These are phyloP conservation scores for Drosophila mayaguana DNA, from an alignment of 2,888 invertebrate genomes.

Conservation along the genomic window DNA sequence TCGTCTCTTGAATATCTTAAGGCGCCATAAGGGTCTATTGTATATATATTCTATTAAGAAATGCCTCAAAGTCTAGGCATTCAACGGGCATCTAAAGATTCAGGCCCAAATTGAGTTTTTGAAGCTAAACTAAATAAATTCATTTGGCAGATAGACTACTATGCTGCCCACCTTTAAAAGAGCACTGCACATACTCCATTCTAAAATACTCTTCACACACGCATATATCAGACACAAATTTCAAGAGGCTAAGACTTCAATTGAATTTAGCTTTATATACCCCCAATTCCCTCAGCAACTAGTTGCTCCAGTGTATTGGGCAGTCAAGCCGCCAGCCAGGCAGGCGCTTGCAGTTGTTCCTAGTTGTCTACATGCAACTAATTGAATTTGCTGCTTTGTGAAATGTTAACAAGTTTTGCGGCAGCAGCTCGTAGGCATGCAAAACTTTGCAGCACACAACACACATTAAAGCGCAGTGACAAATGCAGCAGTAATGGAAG, in stretches of 20 bases:
- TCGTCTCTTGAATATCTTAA: no score
- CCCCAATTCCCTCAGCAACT: background rate
- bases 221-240: background rate
- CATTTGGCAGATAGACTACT: background rate
- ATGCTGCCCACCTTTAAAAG: background rate
- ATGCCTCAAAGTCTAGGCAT: no score
- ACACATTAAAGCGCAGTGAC: slow-evolving; percentile 68
- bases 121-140: background rate
- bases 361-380: slow-evolving; percentile 45
- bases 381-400: slow-evolving; percentile 80
- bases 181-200: background rate
- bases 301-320: background rate
- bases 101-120: background rate
- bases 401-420: slow-evolving; percentile 79
- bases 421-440: slow-evolving; percentile 52
- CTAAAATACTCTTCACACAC: background rate
- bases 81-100: background rate
- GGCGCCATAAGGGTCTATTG: no score
- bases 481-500: slow-evolving; percentile 43
- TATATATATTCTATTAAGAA: no score
- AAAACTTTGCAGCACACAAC: slow-evolving; percentile 47
- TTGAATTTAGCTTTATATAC: background rate
- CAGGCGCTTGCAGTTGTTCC: background rate
- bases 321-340: background rate
- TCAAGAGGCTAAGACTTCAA: background rate